A percentile compares a stretch with the other conserved stretches of the same genome.
phyloP scores from a whole-genome alignment of 2,113 vertebrate species.

The Sprattus sprattus region DNA sequence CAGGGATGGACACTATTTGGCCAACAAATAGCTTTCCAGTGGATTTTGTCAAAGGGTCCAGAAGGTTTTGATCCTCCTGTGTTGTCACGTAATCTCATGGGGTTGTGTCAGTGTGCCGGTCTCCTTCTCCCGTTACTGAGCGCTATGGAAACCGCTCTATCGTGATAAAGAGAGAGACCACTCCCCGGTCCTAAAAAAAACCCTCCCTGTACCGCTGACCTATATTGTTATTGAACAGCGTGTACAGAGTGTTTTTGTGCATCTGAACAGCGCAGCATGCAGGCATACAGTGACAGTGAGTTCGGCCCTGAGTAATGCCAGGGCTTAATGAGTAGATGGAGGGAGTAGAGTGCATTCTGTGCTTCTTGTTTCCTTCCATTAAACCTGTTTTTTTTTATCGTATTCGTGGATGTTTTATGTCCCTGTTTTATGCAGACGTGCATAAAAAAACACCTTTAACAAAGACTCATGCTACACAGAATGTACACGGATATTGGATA shows the following conservation, averaged over 20 bases:
- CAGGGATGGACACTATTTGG: neutral
- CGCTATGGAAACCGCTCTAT: neutral
- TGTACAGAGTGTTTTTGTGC: neutral
- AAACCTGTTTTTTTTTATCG: neutral
- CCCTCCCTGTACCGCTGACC: neutral
- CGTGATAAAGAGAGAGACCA: neutral
- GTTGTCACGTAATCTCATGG: neutral
- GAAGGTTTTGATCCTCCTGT: neutral
- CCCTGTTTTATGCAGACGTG: no score
- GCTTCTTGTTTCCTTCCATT: neutral
- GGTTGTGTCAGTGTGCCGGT: neutral
- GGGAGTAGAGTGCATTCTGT: neutral
- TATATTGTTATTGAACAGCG: slow-evolving; percentile 10
- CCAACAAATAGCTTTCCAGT: neutral
- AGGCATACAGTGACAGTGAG: neutral
- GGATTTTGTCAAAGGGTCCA: neutral
- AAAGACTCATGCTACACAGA: neutral
- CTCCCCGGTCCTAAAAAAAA: neutral
- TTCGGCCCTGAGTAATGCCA: no score
- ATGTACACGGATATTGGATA: neutral
- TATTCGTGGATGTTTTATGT: no score
- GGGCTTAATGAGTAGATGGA: neutral
- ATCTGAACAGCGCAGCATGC: neutral
- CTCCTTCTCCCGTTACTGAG: neutral
- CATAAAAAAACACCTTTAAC: no score